A percentile compares a stretch with the other conserved stretches of the same genome.
These are phyloP conservation scores for Macrotrachela quadricornifera DNA, from an alignment of 1,140 invertebrate species.

Conservation along the genomic window DNA sequence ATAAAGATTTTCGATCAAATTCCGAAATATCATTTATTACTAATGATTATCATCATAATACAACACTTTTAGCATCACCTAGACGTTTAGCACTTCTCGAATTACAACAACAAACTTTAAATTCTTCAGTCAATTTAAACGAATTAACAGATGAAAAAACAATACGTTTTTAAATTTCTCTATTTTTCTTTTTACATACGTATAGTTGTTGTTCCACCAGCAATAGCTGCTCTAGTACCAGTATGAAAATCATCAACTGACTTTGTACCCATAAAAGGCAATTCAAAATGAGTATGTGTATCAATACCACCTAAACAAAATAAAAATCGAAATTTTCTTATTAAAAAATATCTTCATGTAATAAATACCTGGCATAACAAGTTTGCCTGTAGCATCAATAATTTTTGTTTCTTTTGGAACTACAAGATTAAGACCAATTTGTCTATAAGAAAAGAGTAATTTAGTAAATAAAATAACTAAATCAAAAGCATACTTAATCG, in stretches of 20 bases:
- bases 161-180: too few species aligned
- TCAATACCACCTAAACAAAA: constrained; percentile 52
- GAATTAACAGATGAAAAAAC: too few species aligned
- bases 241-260: constrained; percentile 67
- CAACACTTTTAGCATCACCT: too few species aligned
- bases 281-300: constrained; percentile 63
- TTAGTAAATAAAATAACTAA: neutral
- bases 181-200: too few species aligned
- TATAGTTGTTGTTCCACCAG: constrained; percentile 64
- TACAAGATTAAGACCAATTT: constrained; percentile 53
- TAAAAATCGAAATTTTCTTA: neutral
- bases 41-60: too few species aligned
- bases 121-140: too few species aligned
- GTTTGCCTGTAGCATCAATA: constrained; percentile 57
- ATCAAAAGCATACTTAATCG: constrained; percentile 64
- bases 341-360: neutral
- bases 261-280: constrained; percentile 58
- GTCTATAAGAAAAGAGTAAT: constrained; percentile 26
- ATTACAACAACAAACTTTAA: too few species aligned
- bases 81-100: too few species aligned
- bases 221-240: constrained; percentile 63
- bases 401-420: constrained; percentile 51
- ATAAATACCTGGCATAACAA: constrained; percentile 46
- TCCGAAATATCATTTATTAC: too few species aligned
- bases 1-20: too few species aligned